Evolutionary conservation across 2,113 vertebrate genomes (phyloP), one percentile per base, ranked within the genome.

Genomic region (Tricholaema leucomelas): DNA sequence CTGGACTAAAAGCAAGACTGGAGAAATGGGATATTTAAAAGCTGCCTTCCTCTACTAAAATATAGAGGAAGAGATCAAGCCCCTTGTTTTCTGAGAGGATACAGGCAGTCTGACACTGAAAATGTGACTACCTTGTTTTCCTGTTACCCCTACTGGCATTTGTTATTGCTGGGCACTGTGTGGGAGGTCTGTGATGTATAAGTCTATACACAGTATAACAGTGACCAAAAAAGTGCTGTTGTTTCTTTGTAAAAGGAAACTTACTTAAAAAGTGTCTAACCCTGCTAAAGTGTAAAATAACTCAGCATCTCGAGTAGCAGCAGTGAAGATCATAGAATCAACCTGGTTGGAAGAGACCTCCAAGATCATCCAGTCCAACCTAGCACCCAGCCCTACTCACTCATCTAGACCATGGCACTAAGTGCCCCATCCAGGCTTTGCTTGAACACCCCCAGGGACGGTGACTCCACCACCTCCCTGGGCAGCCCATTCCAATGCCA

Each of bases 1-100:
- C 27, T 81, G 88, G n/a, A 21, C 73, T 84, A 54, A 70, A 81
- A 85, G 59, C 36, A 76, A 55, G 59, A 38, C 31, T 82, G 75
- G 59, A 82, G 75, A 76, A 87, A 69, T 76, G 4, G 28, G 33
- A 40, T 91, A 77, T 82, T 91, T 93, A 69, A 93, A 90, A 81
- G 25, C 66, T 80, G 13, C n/a, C 40, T 72, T 79, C 20, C 21
- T 79, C 50, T 81, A 38, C 52, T 93, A 87, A 93, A 88, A 75
- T 61, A 65, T 4, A 55, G 25, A 31, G 63, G 38, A 71, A 91
- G 50, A 85, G 71, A 69, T 76, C 54, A 91, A 90, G 36, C 0
- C 1, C 36, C 75, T 73, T 74, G 36, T 86, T 91, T 92, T 82
- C 55, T 82, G 81, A 84, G 81, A 80, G 60, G 42, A 18, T 52